Percentiles rank a stretch among this genome's conserved stretches.
Evolutionary conservation across 2,797 vertebrate species (phyloP).

Genomic region (Dicrostonyx torquatus): DNA sequence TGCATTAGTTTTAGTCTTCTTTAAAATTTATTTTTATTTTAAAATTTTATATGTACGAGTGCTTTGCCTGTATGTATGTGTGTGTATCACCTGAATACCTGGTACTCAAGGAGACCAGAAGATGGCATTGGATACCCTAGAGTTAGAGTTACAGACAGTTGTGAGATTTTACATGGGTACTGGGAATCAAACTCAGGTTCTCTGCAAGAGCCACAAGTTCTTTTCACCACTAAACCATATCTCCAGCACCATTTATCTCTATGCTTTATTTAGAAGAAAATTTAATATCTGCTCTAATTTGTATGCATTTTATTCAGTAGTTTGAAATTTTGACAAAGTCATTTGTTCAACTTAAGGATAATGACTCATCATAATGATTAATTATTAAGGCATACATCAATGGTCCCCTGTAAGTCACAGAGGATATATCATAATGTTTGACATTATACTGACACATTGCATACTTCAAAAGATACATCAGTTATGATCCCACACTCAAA

Average conservation of each 20-base stretch:
- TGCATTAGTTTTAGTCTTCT: conserved; percentile 51
- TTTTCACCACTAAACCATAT: not conserved
- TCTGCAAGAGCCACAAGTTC: not conserved
- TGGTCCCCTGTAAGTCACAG: conserved; percentile 52
- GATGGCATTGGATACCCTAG: not conserved
- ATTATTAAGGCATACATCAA: conserved; percentile 56
- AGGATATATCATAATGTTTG: not conserved
- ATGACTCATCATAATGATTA: conserved; percentile 62
- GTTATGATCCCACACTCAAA: conserved; percentile 15
- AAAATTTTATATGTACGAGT: not conserved
- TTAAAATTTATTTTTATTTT: not conserved
- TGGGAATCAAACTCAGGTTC: not conserved
- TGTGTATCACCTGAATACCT: not conserved
- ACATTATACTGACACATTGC: conserved; percentile 52
- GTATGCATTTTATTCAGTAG: conserved; percentile 34
- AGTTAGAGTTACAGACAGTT: not conserved
- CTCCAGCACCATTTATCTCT: not conserved
- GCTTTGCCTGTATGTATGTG: not conserved
- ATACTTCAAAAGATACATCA: conserved; percentile 62
- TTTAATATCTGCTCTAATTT: conserved; percentile 62
- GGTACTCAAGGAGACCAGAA: not conserved
- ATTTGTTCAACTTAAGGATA: conserved; percentile 62
- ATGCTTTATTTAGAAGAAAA: conserved; percentile 36
- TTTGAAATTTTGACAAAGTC: conserved; percentile 53
- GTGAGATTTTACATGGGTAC: not conserved